These are phyloP conservation scores for Dichetophora obliterata DNA, from an alignment of 2,888 invertebrate species.

Conservation along the genomic window DNA sequence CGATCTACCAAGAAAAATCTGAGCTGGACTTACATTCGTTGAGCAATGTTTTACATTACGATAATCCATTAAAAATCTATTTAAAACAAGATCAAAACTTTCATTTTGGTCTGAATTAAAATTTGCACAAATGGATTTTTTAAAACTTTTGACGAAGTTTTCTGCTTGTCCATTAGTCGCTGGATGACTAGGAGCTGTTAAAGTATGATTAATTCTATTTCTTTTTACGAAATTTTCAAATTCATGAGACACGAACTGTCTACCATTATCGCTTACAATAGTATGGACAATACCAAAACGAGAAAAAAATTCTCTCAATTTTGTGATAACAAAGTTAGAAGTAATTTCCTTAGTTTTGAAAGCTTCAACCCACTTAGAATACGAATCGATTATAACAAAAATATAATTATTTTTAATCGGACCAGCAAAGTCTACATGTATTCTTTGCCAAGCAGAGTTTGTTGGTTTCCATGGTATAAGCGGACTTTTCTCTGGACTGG, in stretches of 20 bases:
- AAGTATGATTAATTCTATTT: too few species aligned
- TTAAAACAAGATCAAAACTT: too few species aligned
- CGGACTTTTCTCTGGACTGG: slow-evolving; percentile 47
- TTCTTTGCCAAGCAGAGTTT: slow-evolving; percentile 39
- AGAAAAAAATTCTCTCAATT: too few species aligned
- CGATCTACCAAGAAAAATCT: slow-evolving; percentile 37
- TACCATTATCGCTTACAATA: slow-evolving; percentile 46
- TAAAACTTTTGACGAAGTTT: too few species aligned
- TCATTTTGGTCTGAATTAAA: too few species aligned
- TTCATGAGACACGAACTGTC: slow-evolving; percentile 35
- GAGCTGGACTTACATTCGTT: slow-evolving; percentile 37
- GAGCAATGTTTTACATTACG: slow-evolving; percentile 39
- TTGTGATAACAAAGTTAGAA: too few species aligned
- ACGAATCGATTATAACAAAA: slow-evolving; percentile 35
- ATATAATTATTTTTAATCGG: slow-evolving; percentile 41
- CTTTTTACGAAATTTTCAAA: slow-evolving; percentile 31
- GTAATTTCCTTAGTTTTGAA: slow-evolving; percentile 49
- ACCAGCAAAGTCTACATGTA: slow-evolving; percentile 47
- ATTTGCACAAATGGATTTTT: too few species aligned
- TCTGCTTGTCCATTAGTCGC: too few species aligned
- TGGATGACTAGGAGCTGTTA: too few species aligned
- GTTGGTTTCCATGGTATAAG: too few species aligned
- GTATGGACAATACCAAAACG: too few species aligned
- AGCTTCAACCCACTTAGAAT: slow-evolving; percentile 45
- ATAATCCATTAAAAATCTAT: too few species aligned